Percentiles rank a stretch among this genome's conserved stretches.
phyloP scores from a whole-genome alignment of 2,888 invertebrate genomes.

The Brachypterus glaber region DNA sequence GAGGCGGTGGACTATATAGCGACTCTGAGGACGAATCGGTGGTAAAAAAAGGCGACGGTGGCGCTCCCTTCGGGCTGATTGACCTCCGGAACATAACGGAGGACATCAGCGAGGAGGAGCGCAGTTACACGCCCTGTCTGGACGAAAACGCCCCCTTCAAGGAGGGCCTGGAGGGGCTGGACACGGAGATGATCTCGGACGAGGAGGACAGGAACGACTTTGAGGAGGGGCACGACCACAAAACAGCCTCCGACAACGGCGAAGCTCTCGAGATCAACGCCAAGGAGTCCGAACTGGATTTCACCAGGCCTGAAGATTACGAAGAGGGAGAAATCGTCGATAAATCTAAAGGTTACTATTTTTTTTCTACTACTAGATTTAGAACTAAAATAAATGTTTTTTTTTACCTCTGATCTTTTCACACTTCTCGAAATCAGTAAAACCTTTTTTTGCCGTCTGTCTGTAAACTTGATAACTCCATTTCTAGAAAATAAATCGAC shows the following conservation, averaged over 20 bases:
- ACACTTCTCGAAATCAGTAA: too few species aligned
- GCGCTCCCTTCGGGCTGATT: slow-evolving; percentile 29
- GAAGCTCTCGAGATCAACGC: slow-evolving; percentile 41
- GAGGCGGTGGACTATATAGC: slow-evolving; percentile 33
- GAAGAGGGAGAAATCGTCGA: slow-evolving; percentile 54
- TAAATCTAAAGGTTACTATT: slow-evolving; percentile 33
- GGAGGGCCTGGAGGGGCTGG: slow-evolving; percentile 46
- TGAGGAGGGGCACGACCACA: slow-evolving; percentile 45
- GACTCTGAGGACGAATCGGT: slow-evolving; percentile 38
- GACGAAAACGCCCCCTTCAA: slow-evolving; percentile 46
- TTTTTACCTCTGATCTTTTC: too few species aligned
- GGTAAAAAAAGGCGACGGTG: slow-evolving; percentile 26
- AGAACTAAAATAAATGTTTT: too few species aligned
- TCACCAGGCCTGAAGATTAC: slow-evolving; percentile 39
- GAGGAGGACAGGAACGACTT: slow-evolving; percentile 61
- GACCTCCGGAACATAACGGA: slow-evolving; percentile 48
- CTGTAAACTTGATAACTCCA: too few species aligned
- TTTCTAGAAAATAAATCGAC: too few species aligned
- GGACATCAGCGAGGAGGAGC: slow-evolving; percentile 53
- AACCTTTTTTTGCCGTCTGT: too few species aligned
- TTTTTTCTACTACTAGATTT: too few species aligned
- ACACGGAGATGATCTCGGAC: slow-evolving; percentile 66
- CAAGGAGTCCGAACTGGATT: slow-evolving; percentile 41
- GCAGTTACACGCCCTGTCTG: slow-evolving; percentile 63
- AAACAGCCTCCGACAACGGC: slow-evolving; percentile 37